These are phyloP conservation scores for human (Homo sapiens) DNA, from an alignment of 2,113 vertebrate genomes.

Conservation along the genomic window GRCh38 chr1:227000501-227001000, in stretches of 20 bases:
- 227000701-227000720: not conserved
- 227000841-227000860: not conserved
- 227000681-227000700: not conserved
- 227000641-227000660: rapidly evolving
- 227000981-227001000: not conserved
- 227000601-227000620: not conserved
- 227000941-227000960: not conserved
- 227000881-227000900: not conserved
- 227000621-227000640: no score
- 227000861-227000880: not conserved
- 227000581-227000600: not conserved
- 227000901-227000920: not conserved
- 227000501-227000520: not conserved
- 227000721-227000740: not conserved
- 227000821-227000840: no score
- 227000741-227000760: not conserved
- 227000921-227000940: not conserved
- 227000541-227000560: not conserved
- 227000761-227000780: not conserved
- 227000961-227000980: not conserved
- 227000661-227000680: no score
- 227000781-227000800: not conserved
- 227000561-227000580: not conserved
- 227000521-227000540: not conserved
- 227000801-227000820: not conserved